Evolutionary conservation across 2,113 vertebrate species (phyloP).

Genomic region (Tapirus terrestris): DNA sequence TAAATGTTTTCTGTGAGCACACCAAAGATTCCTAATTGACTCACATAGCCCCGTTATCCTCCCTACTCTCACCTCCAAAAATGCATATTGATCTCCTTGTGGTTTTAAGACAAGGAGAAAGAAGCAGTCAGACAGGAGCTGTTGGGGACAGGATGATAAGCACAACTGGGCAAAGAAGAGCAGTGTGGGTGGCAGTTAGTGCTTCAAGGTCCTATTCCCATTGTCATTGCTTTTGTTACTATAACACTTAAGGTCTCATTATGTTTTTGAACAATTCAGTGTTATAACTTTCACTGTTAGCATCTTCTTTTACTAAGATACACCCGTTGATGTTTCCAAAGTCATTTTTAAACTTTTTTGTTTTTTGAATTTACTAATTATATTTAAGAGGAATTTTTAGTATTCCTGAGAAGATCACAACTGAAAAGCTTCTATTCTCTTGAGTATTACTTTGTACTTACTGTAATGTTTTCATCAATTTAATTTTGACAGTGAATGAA

Average conservation of each 20-base stretch:
- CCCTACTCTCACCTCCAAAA: neutral
- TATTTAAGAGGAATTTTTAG: neutral
- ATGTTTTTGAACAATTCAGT: neutral
- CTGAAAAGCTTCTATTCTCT: neutral
- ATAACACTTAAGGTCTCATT: neutral
- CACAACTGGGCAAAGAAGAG: neutral
- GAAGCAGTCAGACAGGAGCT: neutral
- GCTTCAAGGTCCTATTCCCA: neutral
- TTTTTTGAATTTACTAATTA: neutral
- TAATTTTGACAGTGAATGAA: neutral
- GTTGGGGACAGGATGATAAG: neutral
- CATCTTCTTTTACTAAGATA: neutral
- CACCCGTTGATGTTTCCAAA: neutral
- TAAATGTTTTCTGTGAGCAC: neutral
- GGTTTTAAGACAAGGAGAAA: neutral
- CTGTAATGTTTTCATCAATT: neutral
- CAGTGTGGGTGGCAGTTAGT: neutral
- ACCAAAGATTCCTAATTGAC: neutral
- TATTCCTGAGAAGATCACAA: neutral
- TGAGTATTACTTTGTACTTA: constrained; percentile 3
- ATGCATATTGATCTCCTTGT: neutral
- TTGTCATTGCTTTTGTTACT: neutral
- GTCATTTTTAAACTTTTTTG: neutral
- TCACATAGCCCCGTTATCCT: neutral
- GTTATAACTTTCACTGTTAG: neutral